Base-by-base conservation (phyloP, 1,140 invertebrate species). In the Polypedilum vanderplanki region DNA sequence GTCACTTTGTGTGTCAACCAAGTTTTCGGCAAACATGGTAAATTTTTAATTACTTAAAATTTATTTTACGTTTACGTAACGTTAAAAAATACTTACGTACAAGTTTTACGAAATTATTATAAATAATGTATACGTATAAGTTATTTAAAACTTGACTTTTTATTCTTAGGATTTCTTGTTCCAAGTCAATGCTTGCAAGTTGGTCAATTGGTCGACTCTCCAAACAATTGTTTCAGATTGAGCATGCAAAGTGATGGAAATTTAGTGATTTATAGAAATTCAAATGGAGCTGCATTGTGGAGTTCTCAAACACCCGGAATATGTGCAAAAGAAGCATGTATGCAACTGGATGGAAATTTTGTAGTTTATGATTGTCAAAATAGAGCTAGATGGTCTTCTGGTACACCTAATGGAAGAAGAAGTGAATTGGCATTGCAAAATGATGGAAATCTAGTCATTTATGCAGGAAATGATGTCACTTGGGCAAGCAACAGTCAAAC, bases 361-460 rank as follows among this genome's bases (percentile, higher is more conserved):
- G 73, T 78, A 78, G 40, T 46, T 75, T 73, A 79, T 73, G 79
- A 20, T 73, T 74, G 33, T n/a, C 76, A 8, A 33, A 64, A 10
- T 15, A 74, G 41, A 15, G 12, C 78, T 15, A 76, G 46, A 76
- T 77, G 67, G 74, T 77, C 76, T 20, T 22, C 76, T 46, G 67
- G 74, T 18, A 40, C 74, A 15, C 5, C 18, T 7, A 1, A 76
- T 80, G 3, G 81, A 81, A 76, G 77, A 79, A 73, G 80, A 79
- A 74, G 80, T 81, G 33, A 78, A 77, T 67, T 77, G 81, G 24
- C 79, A 81, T 73, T 80, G 81, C 65, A 80, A 81, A 75, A 78
- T 76, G 76, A 20, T 75, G 77, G 77, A 79, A 79, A 78, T 74
- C 10, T 74, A 33, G 40, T 78, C 78, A 77, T 70, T 79, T 80